Base-by-base conservation (phyloP, 2,888 invertebrate genomes). In the Imbricaverruca yamaguchii region DNA sequence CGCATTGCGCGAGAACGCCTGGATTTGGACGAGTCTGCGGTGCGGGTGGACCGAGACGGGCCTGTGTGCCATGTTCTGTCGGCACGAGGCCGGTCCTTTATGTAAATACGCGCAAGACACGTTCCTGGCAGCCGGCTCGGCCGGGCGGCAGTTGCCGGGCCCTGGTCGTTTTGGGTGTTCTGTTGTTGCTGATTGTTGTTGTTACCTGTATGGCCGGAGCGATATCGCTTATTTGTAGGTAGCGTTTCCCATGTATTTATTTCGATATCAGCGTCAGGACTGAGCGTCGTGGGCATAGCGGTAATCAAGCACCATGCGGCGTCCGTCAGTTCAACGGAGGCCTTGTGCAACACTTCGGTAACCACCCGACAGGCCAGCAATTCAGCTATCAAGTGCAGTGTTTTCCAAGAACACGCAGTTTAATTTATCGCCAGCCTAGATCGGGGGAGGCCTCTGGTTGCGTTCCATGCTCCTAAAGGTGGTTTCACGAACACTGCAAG, bases 181-280 rank as follows among this genome's bases (percentile, higher is more conserved):
- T 21, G 53, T 55, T 55, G 74, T 74, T 74, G 74, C 53, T 18
- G 21, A 55, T 74, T 74, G 74, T 74, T 74, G 74, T 74, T 74
- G 74, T 74, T 74, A 74, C 74, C 53, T 55, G 74, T 74, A 74
- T 55, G 10, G 55, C 53, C 39, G 12, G 53, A 55, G 74, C n/a
- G 74, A n/a, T 55, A 55, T 21, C 55, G 74, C 74, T n/a, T n/a
- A 74, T 21, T 15, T 21, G 74, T 74, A 74, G 69, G 55, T n/a
- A 55, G 21, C 18, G 18, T 74, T 21, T 15, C 74, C 74, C 53
- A 23, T 55, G 74, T 74, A 74, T 55, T 55, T 74, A 74, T 74
- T 74, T 74, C 15, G 39, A 39, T 39, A 69, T 39, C 69, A 4
- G 69, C 39, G 39, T 69, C 13, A 61, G 61, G 61, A 61, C 18